Evolutionary conservation across 1,140 invertebrate genomes (phyloP), one percentile per base, ranked within the genome.

Genomic region (Tetragnatha versicolor): DNA sequence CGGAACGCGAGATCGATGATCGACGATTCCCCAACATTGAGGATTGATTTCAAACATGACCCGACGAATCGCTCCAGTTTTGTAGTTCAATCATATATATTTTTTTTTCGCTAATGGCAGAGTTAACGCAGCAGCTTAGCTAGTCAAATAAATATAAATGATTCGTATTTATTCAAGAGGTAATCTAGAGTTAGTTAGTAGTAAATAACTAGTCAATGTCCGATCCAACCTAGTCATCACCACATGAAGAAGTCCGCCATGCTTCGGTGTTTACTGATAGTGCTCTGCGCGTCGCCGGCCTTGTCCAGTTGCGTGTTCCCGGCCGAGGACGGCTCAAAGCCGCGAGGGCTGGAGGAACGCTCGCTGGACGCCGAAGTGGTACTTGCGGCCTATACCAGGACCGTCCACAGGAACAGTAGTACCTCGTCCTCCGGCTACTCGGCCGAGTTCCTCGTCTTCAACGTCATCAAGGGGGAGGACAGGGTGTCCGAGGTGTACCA

Each of bases 351-450:
- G 12, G 73, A 76, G 31, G 65, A 78, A 47, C 22, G 75, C n/a
- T 47, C 75, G 12, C 14, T 68, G 49, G 75, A 78, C 42, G 68
- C 75, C 3, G 75, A 78, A 60, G 61, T 78, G 5, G 75, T 78
- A 0, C n/a, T 78, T 2, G 63, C 75, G 12, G 75, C 63, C 60
- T 78, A 78, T 25, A 78, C 75, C 7, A 78, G 75, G 63, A 42
- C 75, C 2, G 65, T 78, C 12, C 47, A 68, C 75, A 78, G 33
- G 29, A 29, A 14, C 14, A 60, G 22, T 25, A 78, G 69, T 3
- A 35, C 31, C 27, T 25, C 69, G 2, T 20, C 69, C 63, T 51
- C 45, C 39, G 22, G 53, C 25, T 78, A 78, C 27, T 58, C 49
- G 17, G 75, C 75, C 9, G 63, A 78, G 10, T 78, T 78, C 33